Percentiles rank a stretch among this genome's conserved stretches.
These are phyloP conservation scores for Ameiurus melas DNA, from an alignment of 2,113 vertebrate species.

Conservation along the genomic window DNA sequence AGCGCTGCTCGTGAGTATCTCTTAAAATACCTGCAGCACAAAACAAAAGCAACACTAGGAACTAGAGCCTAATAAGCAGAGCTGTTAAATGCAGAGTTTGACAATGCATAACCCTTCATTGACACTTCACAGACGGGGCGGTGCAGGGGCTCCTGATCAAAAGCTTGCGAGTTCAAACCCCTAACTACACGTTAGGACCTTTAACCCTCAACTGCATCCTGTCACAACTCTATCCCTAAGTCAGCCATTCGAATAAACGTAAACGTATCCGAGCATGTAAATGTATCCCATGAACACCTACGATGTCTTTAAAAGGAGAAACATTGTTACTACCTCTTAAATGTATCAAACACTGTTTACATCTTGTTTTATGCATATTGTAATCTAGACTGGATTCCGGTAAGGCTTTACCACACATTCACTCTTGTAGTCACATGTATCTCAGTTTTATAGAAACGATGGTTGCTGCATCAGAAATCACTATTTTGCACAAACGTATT, in stretches of 20 bases:
- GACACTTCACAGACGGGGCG: background rate
- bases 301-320: background rate
- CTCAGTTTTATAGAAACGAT: background rate
- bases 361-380: too few species aligned
- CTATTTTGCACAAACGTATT: background rate
- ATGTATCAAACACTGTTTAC: background rate
- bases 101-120: background rate
- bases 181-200: background rate
- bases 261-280: background rate
- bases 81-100: background rate
- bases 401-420: too few species aligned
- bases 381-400: too few species aligned
- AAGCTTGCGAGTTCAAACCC: background rate
- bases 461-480: background rate
- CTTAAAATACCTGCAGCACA: slow-evolving; percentile 84
- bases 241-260: background rate
- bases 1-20: slow-evolving; percentile 89
- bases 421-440: too few species aligned
- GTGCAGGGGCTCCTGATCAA: background rate
- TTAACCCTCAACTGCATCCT: background rate
- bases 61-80: background rate
- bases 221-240: background rate
- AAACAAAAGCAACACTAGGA: background rate
- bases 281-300: background rate
- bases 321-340: background rate